phyloP scores from a whole-genome alignment of 2,113 vertebrate genomes.

The Tinamus guttatus region DNA sequence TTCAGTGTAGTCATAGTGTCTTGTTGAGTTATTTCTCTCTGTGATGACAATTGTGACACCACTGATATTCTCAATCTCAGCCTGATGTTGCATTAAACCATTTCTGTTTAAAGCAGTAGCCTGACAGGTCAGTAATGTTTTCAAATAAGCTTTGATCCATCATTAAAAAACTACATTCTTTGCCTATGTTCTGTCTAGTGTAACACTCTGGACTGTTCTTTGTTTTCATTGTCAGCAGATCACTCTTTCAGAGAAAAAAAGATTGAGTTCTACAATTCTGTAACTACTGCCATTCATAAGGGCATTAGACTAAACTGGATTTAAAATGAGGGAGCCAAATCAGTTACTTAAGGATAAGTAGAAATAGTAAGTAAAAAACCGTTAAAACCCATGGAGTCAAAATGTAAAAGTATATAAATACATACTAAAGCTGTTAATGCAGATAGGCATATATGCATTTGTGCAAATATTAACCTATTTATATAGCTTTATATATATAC shows the following conservation, averaged over 20 bases:
- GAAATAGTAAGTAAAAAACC: neutral
- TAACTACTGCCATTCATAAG: neutral
- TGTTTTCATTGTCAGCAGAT: neutral
- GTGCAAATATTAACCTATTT: neutral
- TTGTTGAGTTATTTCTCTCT: neutral
- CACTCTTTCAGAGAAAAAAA: neutral
- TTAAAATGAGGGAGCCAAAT: neutral
- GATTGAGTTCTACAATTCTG: slow-evolving; percentile 2
- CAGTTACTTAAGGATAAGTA: neutral
- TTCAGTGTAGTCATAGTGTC: neutral
- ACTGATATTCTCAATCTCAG: neutral
- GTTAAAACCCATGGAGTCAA: neutral
- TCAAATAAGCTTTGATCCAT: slow-evolving; percentile 10
- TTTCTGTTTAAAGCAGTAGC: slow-evolving; percentile 5
- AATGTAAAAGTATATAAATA: neutral
- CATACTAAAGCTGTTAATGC: neutral
- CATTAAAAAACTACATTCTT: neutral
- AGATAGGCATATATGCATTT: neutral
- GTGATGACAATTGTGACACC: neutral
- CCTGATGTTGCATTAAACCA: neutral
- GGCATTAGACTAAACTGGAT: slow-evolving; percentile 22
- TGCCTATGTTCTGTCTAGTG: neutral
- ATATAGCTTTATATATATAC: neutral
- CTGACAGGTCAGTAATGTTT: neutral
- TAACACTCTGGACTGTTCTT: neutral